Evolutionary conservation across 1,140 invertebrate genomes (phyloP).

Genomic region (Calephelis virginiensis): DNA sequence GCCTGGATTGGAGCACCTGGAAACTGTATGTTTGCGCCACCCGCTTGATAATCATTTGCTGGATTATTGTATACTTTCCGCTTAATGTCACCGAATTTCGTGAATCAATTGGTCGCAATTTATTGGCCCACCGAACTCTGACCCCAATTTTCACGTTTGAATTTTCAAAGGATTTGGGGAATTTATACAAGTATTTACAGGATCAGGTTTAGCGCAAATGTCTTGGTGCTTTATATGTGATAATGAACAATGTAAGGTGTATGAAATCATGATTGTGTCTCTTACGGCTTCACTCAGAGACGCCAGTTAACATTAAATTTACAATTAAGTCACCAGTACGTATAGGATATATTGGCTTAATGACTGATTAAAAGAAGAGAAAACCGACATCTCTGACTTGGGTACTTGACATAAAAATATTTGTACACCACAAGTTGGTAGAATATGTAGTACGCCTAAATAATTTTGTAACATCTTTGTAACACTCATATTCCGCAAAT

Average conservation of each 20-base stretch:
- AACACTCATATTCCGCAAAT: too few relatives aligned
- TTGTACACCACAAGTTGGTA: too few relatives aligned
- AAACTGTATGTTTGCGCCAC: constrained; percentile 67
- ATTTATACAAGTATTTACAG: constrained; percentile 36
- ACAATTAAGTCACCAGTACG: too few relatives aligned
- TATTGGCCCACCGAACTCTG: constrained; percentile 54
- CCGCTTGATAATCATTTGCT: constrained; percentile 67
- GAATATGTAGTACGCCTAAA: too few relatives aligned
- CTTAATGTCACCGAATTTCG: constrained; percentile 63
- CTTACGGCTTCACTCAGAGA: too few relatives aligned
- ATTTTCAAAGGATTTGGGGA: constrained; percentile 47
- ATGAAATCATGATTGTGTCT: too few relatives aligned
- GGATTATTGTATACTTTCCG: constrained; percentile 75
- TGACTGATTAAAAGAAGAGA: too few relatives aligned
- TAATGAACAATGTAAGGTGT: not conserved
- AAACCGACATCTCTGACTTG: too few relatives aligned
- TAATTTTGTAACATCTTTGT: too few relatives aligned
- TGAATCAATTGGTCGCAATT: constrained; percentile 68
- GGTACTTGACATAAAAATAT: too few relatives aligned
- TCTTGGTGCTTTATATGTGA: constrained; percentile 18
- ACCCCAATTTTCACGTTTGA: constrained; percentile 43
- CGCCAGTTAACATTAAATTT: too few relatives aligned
- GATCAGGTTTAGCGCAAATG: constrained; percentile 29
- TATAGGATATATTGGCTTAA: too few relatives aligned
- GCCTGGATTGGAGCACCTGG: constrained; percentile 75